These are phyloP conservation scores for Willowsia nigromaculata DNA, from an alignment of 2,888 invertebrate genomes.

Conservation along the genomic window DNA sequence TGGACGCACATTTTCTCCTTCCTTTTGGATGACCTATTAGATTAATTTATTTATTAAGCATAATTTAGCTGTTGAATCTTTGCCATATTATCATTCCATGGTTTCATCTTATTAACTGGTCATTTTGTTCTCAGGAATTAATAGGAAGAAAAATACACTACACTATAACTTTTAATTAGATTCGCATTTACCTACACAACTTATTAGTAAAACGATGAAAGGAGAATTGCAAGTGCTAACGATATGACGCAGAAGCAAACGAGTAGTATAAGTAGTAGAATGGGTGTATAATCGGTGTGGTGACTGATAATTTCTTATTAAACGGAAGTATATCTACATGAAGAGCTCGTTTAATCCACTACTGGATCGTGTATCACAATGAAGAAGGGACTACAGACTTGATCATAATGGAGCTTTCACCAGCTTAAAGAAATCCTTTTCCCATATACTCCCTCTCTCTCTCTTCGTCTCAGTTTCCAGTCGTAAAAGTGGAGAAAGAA, in stretches of 20 bases:
- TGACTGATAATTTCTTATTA: constrained; percentile 35
- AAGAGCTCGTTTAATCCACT: constrained; percentile 12
- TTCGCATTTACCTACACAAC: too few relatives aligned
- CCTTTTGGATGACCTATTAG: neutral
- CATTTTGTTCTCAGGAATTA: too few relatives aligned
- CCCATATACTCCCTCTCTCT: neutral
- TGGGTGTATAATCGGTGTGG: neutral
- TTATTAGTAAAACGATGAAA: too few relatives aligned
- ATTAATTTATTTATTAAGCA: neutral
- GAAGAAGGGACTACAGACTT: neutral
- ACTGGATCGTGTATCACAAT: neutral
- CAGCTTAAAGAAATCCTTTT: constrained; percentile 10
- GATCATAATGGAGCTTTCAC: constrained; percentile 9
- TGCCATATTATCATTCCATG: neutral
- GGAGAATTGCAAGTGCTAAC: neutral
- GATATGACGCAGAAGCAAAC: neutral
- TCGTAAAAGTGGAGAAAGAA: neutral
- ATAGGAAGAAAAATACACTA: too few relatives aligned
- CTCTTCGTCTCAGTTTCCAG: neutral
- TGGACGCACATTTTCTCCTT: neutral
- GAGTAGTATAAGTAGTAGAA: neutral
- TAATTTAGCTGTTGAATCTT: neutral
- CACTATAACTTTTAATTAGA: too few relatives aligned
- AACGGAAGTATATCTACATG: neutral
- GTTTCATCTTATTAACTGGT: too few relatives aligned